Conservation (phyloP, 2,888 invertebrate genomes). For the Microctonus hyperodae region DNA sequence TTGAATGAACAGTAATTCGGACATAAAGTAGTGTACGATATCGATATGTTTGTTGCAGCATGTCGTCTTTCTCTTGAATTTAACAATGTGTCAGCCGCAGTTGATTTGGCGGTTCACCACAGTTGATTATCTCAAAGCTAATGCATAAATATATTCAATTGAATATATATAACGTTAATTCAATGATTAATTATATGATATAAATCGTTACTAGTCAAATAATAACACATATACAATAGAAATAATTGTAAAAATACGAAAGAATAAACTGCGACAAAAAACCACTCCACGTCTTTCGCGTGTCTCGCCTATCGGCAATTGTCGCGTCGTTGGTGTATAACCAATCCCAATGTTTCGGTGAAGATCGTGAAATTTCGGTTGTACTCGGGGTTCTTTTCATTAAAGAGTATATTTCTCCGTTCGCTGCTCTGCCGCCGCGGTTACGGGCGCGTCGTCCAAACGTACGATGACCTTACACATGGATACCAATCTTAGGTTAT, state of each 20-base stretch:
- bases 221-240: conserved; percentile 29
- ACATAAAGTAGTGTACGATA: conserved; percentile 35
- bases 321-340: conserved; percentile 25
- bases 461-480: conserved; percentile 51
- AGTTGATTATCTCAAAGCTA: not conserved
- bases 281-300: conserved; percentile 49
- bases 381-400: not conserved
- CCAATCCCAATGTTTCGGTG: not conserved
- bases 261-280: conserved; percentile 41
- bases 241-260: conserved; percentile 43
- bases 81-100: conserved; percentile 49
- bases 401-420: not conserved
- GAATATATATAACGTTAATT: not conserved
- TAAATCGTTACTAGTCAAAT: not conserved
- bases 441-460: conserved; percentile 45
- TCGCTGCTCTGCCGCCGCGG: not conserved
- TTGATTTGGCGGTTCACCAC: conserved; percentile 7
- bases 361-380: conserved; percentile 3
- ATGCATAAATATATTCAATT: not conserved
- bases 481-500: conserved; percentile 39
- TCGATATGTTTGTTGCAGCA: conserved; percentile 42
- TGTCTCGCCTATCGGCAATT: conserved; percentile 30
- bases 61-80: conserved; percentile 34
- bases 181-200: not conserved
- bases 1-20: conserved; percentile 43